Evolutionary conservation across 1,140 invertebrate species (phyloP).

Genomic region (Papilio helenus): DNA sequence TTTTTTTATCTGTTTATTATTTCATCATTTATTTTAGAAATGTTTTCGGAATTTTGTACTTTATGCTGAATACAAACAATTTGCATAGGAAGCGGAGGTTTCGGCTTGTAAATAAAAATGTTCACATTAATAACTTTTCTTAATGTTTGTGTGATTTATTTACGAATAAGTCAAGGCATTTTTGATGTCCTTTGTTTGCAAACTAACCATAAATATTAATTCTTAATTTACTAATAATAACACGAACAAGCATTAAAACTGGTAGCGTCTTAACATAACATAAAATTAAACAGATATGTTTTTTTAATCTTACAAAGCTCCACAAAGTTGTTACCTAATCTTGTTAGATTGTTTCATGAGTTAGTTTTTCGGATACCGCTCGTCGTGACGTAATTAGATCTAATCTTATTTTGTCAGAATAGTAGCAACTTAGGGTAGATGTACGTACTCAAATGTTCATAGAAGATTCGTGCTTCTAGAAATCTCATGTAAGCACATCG

Average conservation of each 20-base stretch:
- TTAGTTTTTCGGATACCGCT: background rate
- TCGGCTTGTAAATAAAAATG: conserved; percentile 22
- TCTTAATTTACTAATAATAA: background rate
- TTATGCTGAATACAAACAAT: conserved; percentile 43
- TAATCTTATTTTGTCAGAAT: background rate
- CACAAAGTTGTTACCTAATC: background rate
- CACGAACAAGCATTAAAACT: background rate
- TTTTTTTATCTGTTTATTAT: conserved; percentile 37
- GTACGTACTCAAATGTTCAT: background rate
- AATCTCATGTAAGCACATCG: background rate
- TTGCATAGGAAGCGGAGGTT: conserved; percentile 41
- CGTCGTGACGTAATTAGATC: background rate
- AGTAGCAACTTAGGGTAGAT: background rate
- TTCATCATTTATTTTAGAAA: conserved; percentile 41
- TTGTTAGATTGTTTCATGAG: background rate
- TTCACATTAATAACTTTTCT: background rate
- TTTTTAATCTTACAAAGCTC: no score
- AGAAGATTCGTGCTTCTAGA: background rate
- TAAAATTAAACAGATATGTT: no score
- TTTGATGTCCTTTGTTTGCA: background rate
- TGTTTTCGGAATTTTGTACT: conserved; percentile 43
- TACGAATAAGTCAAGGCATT: background rate
- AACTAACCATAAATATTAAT: background rate
- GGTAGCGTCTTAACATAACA: no score
- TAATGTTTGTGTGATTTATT: conserved; percentile 6